phyloP scores from a whole-genome alignment of 2,113 vertebrate species.

The Silurus meridionalis region DNA sequence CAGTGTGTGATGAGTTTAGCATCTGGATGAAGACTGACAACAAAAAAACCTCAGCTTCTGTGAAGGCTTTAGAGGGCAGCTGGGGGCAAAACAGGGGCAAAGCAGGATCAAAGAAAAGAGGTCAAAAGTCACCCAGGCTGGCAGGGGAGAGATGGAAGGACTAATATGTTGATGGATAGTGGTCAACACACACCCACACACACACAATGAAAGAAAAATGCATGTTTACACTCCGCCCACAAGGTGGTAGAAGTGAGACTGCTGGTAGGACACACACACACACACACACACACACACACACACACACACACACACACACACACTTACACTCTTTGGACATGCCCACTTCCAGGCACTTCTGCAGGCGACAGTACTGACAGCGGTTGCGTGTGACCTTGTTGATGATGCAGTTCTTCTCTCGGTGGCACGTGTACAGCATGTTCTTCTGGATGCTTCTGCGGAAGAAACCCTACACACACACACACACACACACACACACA shows the following conservation, averaged over 20 bases:
- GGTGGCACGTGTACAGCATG: conserved; percentile 93
- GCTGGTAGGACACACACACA: background rate
- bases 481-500: conserved; percentile 13
- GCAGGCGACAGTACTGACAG: conserved; percentile 93
- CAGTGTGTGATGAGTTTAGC: background rate
- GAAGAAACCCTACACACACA: conserved; percentile 83
- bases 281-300: background rate
- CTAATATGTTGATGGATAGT: background rate
- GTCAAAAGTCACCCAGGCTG: conserved; percentile 11
- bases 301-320: background rate
- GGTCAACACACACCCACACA: background rate
- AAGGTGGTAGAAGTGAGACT: background rate
- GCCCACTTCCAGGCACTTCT: conserved; percentile 94
- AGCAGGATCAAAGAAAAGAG: background rate
- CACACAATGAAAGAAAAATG: background rate
- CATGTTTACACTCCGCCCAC: background rate
- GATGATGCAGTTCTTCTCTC: conserved; percentile 93
- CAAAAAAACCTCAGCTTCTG: background rate
- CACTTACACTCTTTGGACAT: conserved; percentile 97
- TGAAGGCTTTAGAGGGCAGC: background rate
- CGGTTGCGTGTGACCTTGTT: conserved; percentile 97
- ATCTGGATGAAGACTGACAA: conserved; percentile 1
- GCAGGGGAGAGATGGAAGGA: conserved; percentile 1
- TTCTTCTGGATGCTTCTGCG: conserved; percentile 96
- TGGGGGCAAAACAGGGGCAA: background rate